These are phyloP conservation scores for Muntiacus muntjak DNA, from an alignment of 2,113 vertebrate species.

Conservation along the genomic window DNA sequence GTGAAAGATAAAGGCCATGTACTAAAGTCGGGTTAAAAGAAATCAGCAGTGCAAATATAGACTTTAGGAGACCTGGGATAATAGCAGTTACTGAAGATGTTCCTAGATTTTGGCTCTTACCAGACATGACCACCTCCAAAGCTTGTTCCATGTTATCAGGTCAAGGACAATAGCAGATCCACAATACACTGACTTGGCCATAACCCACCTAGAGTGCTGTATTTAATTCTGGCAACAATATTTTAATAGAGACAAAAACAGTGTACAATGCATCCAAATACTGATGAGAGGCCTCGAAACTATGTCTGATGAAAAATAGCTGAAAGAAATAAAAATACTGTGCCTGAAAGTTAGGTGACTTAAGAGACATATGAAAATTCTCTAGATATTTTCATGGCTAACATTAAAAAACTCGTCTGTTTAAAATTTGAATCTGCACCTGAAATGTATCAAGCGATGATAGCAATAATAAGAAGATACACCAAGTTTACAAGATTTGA, in stretches of 20 bases:
- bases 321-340: not conserved
- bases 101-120: not conserved
- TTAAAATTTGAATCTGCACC: not conserved
- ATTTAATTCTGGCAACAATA: not conserved
- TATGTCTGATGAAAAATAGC: conserved; percentile 7
- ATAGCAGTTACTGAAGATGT: not conserved
- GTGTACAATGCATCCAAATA: not conserved
- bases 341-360: not conserved
- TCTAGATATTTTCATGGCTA: not conserved
- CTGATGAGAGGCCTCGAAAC: not conserved
- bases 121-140: not conserved
- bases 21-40: not conserved
- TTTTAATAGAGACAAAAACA: not conserved
- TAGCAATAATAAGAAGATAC: not conserved
- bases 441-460: not conserved
- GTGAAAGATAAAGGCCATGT: not conserved
- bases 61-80: not conserved
- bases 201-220: not conserved
- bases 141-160: not conserved
- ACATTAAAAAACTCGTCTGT: not conserved
- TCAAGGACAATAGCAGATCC: not conserved
- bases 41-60: not conserved
- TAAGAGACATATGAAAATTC: not conserved
- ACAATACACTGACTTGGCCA: not conserved
- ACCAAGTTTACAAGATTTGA: not conserved